Percentiles rank a stretch among this genome's conserved stretches.
Conservation (phyloP, 2,888 invertebrate species). For the Drosophila lutescens region DNA sequence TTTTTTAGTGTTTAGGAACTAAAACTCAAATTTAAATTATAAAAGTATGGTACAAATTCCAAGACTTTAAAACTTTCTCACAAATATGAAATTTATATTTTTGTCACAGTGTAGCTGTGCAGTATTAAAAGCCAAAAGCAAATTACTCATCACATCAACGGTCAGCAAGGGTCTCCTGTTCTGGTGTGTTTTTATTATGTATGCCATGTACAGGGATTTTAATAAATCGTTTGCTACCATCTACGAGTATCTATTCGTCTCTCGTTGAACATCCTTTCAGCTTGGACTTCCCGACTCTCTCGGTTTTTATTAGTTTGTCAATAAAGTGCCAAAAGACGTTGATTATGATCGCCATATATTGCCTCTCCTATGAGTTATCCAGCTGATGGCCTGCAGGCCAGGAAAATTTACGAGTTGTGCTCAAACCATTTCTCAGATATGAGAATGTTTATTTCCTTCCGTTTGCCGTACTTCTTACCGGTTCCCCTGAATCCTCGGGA, state of each 20-base stretch:
- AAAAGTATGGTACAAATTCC: neutral
- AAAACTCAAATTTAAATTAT: neutral
- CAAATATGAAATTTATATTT: neutral
- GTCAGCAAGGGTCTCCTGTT: constrained; percentile 41
- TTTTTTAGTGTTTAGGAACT: neutral
- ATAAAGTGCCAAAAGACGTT: constrained; percentile 77
- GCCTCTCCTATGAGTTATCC: constrained; percentile 49
- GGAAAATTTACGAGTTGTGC: constrained; percentile 39
- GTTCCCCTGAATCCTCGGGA: neutral
- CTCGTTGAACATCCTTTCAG: constrained; percentile 12
- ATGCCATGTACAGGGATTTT: constrained; percentile 69
- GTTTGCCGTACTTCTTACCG: constrained; percentile 29
- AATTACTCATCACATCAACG: constrained; percentile 82
- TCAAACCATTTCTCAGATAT: constrained; percentile 24
- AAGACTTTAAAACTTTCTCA: neutral
- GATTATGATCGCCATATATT: constrained; percentile 60
- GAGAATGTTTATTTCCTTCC: constrained; percentile 41
- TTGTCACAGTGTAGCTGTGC: constrained; percentile 5
- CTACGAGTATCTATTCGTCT: constrained; percentile 36
- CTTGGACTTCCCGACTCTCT: constrained; percentile 10
- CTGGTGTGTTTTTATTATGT: constrained; percentile 62
- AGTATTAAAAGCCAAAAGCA: constrained; percentile 81
- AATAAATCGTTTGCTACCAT: constrained; percentile 77
- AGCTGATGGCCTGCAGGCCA: constrained; percentile 56
- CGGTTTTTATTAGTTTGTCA: constrained; percentile 80